A percentile compares a stretch with the other conserved stretches of the same genome.
Evolutionary conservation across 2,797 vertebrate species (phyloP).

Genomic region (Xerus rutilus): DNA sequence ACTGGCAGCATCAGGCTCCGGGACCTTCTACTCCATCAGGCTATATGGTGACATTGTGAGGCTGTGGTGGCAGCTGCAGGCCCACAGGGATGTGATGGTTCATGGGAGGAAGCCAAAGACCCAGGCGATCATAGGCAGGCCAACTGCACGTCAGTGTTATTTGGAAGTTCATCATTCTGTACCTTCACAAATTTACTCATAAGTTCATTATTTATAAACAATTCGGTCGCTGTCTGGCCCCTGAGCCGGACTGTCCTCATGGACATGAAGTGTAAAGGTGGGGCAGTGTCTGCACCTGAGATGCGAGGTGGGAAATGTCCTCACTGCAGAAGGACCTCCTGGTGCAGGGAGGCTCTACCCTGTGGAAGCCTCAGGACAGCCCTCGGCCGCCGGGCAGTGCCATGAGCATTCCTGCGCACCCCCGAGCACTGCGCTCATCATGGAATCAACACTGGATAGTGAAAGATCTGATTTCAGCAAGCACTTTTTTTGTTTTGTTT

Average conservation of each 20-base stretch:
- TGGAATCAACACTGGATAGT: conserved; percentile 63
- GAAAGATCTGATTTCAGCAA: conserved; percentile 4
- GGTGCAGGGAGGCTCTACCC: too few species aligned
- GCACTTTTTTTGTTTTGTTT: neutral
- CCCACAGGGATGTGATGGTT: neutral
- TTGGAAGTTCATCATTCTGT: neutral
- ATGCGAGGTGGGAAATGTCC: rapidly evolving
- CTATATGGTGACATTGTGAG: neutral
- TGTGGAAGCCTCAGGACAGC: too few species aligned
- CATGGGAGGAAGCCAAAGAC: neutral
- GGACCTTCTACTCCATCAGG: neutral
- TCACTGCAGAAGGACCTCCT: too few species aligned
- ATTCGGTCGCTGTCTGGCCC: neutral
- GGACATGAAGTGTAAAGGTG: neutral
- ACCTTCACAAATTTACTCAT: neutral
- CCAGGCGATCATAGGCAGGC: neutral
- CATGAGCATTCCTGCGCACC: neutral
- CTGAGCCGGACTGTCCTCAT: neutral
- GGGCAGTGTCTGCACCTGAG: neutral
- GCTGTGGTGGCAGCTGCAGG: neutral
- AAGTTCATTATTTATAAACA: neutral
- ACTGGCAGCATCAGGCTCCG: neutral
- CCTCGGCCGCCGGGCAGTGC: neutral
- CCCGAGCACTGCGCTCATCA: neutral
- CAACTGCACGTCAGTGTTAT: neutral